Evolutionary conservation across 2,113 vertebrate species (phyloP).

Genomic region (Pan troglodytes): NHGRI_mPanTro3-v2.1_pri NC_072415.2:87055001-87055500

Average conservation of each 20-base stretch:
- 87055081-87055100: no score
- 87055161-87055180: no score
- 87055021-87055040: not conserved
- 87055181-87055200: no score
- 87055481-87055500: not conserved
- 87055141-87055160: accelerated
- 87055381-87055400: not conserved
- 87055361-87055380: accelerated
- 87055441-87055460: not conserved
- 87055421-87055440: accelerated
- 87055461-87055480: accelerated
- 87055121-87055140: not conserved
- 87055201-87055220: not conserved
- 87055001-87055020: no score
- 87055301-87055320: accelerated
- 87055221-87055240: not conserved
- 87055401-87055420: accelerated
- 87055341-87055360: accelerated
- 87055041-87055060: accelerated
- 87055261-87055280: not conserved
- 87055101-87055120: accelerated
- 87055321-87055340: accelerated
- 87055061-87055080: not conserved
- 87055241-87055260: not conserved
- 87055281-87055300: not conserved